phyloP scores from a whole-genome alignment of 2,113 vertebrate species.

The Centrocercus urophasianus region DNA sequence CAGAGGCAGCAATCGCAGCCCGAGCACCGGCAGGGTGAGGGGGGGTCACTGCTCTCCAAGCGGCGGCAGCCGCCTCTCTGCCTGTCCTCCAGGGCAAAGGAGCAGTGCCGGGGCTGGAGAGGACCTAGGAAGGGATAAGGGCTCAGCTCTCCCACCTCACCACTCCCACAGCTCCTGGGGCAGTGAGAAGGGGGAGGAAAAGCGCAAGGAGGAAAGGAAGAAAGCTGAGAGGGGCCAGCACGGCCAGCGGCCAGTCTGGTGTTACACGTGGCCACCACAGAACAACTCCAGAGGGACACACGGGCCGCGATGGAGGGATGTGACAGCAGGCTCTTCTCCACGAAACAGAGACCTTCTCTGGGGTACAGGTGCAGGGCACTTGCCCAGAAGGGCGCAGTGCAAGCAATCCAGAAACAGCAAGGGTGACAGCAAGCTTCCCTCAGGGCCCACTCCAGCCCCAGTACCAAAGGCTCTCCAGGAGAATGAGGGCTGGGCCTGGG shows the following conservation, averaged over 20 bases:
- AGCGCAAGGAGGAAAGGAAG: not conserved
- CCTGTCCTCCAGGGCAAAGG: fast-evolving
- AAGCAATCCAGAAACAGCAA: not conserved
- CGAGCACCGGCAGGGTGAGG: not conserved
- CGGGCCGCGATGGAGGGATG: fast-evolving
- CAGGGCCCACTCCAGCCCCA: not conserved
- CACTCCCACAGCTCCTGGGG: no score
- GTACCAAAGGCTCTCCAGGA: not conserved
- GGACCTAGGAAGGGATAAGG: not conserved
- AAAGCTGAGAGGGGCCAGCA: not conserved
- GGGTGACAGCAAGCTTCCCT: not conserved
- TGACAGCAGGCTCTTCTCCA: not conserved
- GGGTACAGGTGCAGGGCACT: not conserved
- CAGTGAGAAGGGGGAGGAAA: fast-evolving
- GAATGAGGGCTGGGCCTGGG: fast-evolving
- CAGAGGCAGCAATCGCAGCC: not conserved
- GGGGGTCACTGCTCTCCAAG: not conserved
- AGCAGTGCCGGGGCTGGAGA: not conserved
- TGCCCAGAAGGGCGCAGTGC: not conserved
- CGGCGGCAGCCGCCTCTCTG: fast-evolving
- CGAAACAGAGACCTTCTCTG: not conserved
- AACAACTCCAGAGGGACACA: not conserved
- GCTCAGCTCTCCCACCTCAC: not conserved
- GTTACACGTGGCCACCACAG: not conserved
- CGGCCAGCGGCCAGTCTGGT: not conserved